These are phyloP conservation scores for Drosophila auraria DNA, from an alignment of 1,140 invertebrate species.

Conservation along the genomic window DNA sequence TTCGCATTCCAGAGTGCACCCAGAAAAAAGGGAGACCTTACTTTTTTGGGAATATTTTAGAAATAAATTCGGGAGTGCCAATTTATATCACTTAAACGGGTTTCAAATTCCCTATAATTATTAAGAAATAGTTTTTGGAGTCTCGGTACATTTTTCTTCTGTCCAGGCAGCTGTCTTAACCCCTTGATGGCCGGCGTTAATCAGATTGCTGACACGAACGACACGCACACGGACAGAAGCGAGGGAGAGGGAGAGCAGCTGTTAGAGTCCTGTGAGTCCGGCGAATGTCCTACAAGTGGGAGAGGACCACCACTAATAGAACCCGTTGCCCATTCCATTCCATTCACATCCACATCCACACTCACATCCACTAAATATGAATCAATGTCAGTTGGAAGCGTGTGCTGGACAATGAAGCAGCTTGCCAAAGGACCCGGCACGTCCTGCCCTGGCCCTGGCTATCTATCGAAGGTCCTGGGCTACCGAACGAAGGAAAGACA, in stretches of 20 bases:
- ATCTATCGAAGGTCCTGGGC: conserved; percentile 41
- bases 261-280: conserved; percentile 37
- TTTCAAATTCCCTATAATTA: neutral
- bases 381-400: conserved; percentile 77
- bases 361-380: conserved; percentile 68
- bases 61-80: neutral
- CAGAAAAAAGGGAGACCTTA: neutral
- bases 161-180: conserved; percentile 58
- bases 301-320: conserved; percentile 37
- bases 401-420: conserved; percentile 76
- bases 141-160: neutral
- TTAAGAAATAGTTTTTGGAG: neutral
- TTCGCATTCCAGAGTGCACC: conserved; percentile 41
- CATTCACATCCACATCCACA: conserved; percentile 20
- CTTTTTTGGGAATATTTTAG: neutral
- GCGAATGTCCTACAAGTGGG: conserved; percentile 65
- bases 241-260: conserved; percentile 20
- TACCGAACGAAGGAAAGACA: conserved; percentile 72
- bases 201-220: conserved; percentile 69
- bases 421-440: conserved; percentile 58
- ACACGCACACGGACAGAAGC: conserved; percentile 51
- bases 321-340: conserved; percentile 1
- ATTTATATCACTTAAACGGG: neutral
- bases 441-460: conserved; percentile 40
- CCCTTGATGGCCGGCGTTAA: conserved; percentile 75